These are phyloP conservation scores for Rousettus madagascariensis DNA, from an alignment of 2,797 vertebrate species.

Conservation along the genomic window DNA sequence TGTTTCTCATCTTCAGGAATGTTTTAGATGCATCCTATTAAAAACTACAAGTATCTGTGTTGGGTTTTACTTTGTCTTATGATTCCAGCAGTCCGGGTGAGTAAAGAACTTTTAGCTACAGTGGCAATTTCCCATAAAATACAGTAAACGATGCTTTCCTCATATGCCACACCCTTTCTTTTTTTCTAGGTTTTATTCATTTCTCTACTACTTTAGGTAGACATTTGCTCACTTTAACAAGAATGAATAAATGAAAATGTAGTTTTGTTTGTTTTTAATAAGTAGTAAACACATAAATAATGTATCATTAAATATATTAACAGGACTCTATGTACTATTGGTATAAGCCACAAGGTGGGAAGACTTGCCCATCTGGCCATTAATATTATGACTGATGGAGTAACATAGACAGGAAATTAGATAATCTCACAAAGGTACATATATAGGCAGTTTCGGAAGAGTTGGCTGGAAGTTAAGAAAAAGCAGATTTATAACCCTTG, in stretches of 20 bases:
- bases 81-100: neutral
- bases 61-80: conserved; percentile 50
- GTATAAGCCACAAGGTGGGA: neutral
- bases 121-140: conserved; percentile 49
- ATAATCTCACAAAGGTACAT: neutral
- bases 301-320: neutral
- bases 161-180: neutral
- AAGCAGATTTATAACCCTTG: neutral
- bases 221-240: neutral
- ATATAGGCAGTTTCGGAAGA: neutral
- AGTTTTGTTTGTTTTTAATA: neutral
- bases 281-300: neutral
- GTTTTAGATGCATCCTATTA: conserved; percentile 28
- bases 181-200: neutral
- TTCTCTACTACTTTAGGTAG: neutral
- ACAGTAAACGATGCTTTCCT: neutral
- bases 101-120: neutral
- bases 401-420: neutral
- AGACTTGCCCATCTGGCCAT: neutral
- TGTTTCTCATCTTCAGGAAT: conserved; percentile 17
- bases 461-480: neutral
- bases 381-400: neutral
- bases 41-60: conserved; percentile 22
- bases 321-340: neutral
- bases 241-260: neutral